Evolutionary conservation across 2,888 invertebrate species (phyloP).

Genomic region (Pterobdella sp.): DNA sequence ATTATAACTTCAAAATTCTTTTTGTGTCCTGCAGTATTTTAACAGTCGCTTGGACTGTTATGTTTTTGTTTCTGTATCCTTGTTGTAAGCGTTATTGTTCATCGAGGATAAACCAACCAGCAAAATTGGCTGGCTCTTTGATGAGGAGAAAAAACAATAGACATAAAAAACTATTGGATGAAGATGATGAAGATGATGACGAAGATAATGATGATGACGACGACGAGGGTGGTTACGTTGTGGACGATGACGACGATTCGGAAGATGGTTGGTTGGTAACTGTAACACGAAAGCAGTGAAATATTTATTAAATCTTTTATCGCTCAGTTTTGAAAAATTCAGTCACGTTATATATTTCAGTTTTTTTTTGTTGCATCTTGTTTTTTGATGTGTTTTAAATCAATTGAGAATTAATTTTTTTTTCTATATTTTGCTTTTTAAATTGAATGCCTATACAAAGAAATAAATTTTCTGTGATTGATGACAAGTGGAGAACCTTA

Average conservation of each 20-base stretch:
- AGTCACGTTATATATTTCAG: too few relatives aligned
- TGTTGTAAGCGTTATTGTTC: conserved; percentile 23
- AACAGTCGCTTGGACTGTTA: conserved; percentile 21
- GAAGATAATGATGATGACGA: conserved; percentile 16
- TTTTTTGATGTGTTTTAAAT: too few relatives aligned
- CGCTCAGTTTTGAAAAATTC: too few relatives aligned
- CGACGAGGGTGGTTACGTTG: not conserved
- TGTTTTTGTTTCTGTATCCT: conserved; percentile 23
- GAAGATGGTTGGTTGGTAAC: not conserved
- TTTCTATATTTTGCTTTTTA: too few relatives aligned
- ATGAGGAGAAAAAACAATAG: not conserved
- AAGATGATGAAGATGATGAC: conserved; percentile 20
- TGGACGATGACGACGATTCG: conserved; percentile 8
- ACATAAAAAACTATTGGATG: not conserved
- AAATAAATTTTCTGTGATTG: too few relatives aligned
- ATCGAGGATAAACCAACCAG: not conserved
- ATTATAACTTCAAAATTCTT: conserved; percentile 4
- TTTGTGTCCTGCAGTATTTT: conserved; percentile 7
- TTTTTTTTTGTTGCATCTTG: too few relatives aligned
- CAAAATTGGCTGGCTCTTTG: not conserved
- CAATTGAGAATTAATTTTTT: too few relatives aligned
- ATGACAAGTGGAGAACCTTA: too few relatives aligned
- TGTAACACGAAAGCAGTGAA: too few relatives aligned
- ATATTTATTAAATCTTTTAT: too few relatives aligned
- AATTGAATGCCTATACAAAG: too few relatives aligned